Evolutionary conservation across 1,140 invertebrate genomes (phyloP).

Genomic region (Phthorimaea operculella): DNA sequence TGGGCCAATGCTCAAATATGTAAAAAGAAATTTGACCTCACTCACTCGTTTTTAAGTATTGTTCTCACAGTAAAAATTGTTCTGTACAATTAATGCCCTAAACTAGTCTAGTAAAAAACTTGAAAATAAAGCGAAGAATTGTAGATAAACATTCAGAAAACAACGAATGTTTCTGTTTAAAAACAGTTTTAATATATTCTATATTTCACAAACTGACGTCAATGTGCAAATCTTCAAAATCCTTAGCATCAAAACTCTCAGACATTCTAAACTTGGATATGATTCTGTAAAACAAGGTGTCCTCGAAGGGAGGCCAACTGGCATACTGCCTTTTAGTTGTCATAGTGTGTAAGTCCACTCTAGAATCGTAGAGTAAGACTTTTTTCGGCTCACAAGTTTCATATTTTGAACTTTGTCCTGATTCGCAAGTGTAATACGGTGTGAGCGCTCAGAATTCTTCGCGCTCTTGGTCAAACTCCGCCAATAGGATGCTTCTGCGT

Average conservation of each 20-base stretch:
- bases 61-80: too few species aligned
- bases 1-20: too few species aligned
- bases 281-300: conserved; percentile 60
- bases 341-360: conserved; percentile 10
- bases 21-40: too few species aligned
- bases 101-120: too few species aligned
- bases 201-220: not conserved
- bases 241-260: conserved; percentile 53
- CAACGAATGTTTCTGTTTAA: too few species aligned
- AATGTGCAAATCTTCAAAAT: conserved; percentile 16
- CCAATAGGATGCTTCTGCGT: too few species aligned
- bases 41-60: too few species aligned
- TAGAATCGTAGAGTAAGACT: conserved; percentile 31
- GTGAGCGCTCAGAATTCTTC: conserved; percentile 14
- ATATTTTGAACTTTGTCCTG: conserved; percentile 12
- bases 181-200: too few species aligned
- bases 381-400: conserved; percentile 18
- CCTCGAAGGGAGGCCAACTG: conserved; percentile 62
- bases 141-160: too few species aligned
- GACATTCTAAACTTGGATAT: conserved; percentile 61
- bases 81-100: too few species aligned
- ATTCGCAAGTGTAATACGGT: conserved; percentile 30
- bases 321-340: conserved; percentile 21
- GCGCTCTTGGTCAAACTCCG: conserved; percentile 12
- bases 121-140: too few species aligned